phyloP scores from a whole-genome alignment of 2,113 vertebrate genomes.

The Charina bottae region DNA sequence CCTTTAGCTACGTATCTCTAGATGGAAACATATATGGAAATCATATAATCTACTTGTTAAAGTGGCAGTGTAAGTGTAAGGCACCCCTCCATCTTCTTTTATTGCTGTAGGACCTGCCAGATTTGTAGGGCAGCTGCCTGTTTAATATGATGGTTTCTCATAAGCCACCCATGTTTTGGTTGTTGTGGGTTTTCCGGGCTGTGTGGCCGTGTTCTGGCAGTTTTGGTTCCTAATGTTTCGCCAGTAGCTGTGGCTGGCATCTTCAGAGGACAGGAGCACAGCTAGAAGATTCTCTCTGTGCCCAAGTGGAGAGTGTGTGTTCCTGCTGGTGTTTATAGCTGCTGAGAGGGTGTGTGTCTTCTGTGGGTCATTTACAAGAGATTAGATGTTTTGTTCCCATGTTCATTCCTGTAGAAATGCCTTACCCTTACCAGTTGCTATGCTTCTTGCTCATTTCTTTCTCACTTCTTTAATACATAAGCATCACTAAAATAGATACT shows the following conservation, averaged over 20 bases:
- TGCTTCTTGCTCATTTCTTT: slow-evolving; percentile 20
- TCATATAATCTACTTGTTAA: background rate
- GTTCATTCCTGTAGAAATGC: background rate
- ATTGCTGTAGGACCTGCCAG: background rate
- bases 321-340: too few species aligned
- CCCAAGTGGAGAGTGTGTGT: too few species aligned
- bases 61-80: background rate
- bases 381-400: too few species aligned
- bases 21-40: background rate
- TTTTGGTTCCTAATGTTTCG: too few species aligned
- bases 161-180: background rate
- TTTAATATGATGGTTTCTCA: background rate
- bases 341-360: too few species aligned
- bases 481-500: slow-evolving; percentile 34
- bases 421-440: slow-evolving; percentile 31
- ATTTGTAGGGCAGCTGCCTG: background rate
- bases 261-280: too few species aligned
- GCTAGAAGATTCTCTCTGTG: too few species aligned
- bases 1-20: background rate
- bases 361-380: too few species aligned
- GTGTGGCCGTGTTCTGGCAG: too few species aligned
- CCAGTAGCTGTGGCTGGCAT: too few species aligned
- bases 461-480: slow-evolving; percentile 24
- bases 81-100: background rate
- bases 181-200: too few species aligned